These are phyloP conservation scores for Hemithea aestivaria DNA, from an alignment of 2,888 invertebrate genomes.

Conservation along the genomic window DNA sequence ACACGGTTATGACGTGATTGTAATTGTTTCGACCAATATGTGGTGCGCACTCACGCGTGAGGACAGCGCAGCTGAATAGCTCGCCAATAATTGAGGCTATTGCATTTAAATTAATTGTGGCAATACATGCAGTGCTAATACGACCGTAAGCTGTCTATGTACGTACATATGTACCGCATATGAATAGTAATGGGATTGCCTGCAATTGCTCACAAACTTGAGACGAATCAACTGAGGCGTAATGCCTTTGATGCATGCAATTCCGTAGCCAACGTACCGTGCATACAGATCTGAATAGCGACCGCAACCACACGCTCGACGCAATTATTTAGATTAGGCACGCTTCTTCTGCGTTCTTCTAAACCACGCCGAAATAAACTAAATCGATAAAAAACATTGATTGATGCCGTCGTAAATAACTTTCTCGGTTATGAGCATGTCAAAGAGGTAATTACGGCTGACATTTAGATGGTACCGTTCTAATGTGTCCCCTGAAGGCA, in stretches of 20 bases:
- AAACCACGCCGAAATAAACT: slow-evolving; percentile 11
- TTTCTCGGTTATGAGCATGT: slow-evolving; percentile 24
- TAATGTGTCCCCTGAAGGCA: slow-evolving; percentile 16
- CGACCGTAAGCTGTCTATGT: slow-evolving; percentile 39
- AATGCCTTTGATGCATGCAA: slow-evolving; percentile 62
- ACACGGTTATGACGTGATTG: slow-evolving; percentile 38
- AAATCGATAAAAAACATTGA: slow-evolving; percentile 13
- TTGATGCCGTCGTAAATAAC: slow-evolving; percentile 20
- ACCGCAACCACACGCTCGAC: slow-evolving; percentile 13
- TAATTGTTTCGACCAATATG: slow-evolving; percentile 33
- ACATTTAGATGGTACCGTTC: slow-evolving; percentile 23
- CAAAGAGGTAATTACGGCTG: slow-evolving; percentile 22
- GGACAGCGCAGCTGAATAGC: slow-evolving; percentile 49
- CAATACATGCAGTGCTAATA: slow-evolving; percentile 58
- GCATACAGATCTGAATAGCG: slow-evolving; percentile 30
- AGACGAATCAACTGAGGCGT: slow-evolving; percentile 56
- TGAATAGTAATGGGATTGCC: slow-evolving; percentile 61
- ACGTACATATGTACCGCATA: slow-evolving; percentile 48
- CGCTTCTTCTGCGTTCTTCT: slow-evolving; percentile 15
- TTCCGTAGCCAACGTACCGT: slow-evolving; percentile 33
- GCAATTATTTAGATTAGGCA: slow-evolving; percentile 23
- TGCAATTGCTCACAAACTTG: slow-evolving; percentile 65
- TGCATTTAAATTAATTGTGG: slow-evolving; percentile 72
- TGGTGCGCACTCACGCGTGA: slow-evolving; percentile 34
- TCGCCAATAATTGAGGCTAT: slow-evolving; percentile 66